Percentiles rank a stretch among this genome's conserved stretches.
Evolutionary conservation across 2,888 invertebrate species (phyloP).

Genomic region (Caenorhabditis becei): DNA sequence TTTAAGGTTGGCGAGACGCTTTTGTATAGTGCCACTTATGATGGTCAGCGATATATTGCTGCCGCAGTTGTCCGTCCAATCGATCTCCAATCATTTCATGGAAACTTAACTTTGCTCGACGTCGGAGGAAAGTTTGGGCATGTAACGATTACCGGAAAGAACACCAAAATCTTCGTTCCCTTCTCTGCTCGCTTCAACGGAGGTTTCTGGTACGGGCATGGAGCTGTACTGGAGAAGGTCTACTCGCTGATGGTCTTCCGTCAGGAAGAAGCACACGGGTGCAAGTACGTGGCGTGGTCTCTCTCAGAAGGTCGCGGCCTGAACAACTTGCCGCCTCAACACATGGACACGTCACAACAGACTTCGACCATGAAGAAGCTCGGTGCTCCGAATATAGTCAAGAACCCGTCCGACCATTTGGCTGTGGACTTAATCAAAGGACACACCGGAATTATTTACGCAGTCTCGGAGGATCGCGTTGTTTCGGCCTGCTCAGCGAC

Average conservation of each 20-base stretch:
- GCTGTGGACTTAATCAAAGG: constrained; percentile 22
- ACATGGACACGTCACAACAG: neutral
- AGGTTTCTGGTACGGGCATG: constrained; percentile 71
- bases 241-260: constrained; percentile 66
- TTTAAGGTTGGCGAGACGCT: constrained; percentile 67
- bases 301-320: constrained; percentile 17
- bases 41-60: constrained; percentile 7
- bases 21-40: constrained; percentile 65
- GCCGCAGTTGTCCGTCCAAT: constrained; percentile 6
- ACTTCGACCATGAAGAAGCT: constrained; percentile 25
- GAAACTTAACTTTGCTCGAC: constrained; percentile 23
- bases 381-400: constrained; percentile 14
- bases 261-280: constrained; percentile 73
- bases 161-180: constrained; percentile 73
- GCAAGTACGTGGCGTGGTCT: constrained; percentile 70
- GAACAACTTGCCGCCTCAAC: constrained; percentile 9
- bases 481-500: constrained; percentile 34
- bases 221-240: constrained; percentile 57
- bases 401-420: constrained; percentile 39
- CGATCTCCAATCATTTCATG: constrained; percentile 20
- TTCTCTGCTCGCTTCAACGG: constrained; percentile 68
- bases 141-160: constrained; percentile 32
- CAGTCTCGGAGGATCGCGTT: neutral
- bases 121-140: constrained; percentile 21
- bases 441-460: constrained; percentile 29